Percentiles rank a stretch among this genome's conserved stretches.
Conservation (phyloP, 2,113 vertebrate species). For the Bos javanicus region DNA sequence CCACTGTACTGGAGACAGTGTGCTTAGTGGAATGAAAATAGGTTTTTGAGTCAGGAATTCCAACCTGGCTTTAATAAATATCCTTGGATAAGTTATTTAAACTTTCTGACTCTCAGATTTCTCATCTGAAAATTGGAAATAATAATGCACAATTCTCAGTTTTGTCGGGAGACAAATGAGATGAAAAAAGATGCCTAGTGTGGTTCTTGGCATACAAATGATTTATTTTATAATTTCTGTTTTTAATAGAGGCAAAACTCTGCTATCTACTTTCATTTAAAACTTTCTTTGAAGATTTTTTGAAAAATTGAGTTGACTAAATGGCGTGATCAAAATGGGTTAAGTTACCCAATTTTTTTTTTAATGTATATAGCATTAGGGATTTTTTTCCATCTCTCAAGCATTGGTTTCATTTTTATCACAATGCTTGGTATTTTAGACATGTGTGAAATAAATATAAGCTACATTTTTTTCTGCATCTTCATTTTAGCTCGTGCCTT, state of each 20-base stretch:
- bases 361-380: background rate
- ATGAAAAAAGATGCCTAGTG: background rate
- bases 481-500: constrained; percentile 33
- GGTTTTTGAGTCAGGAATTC: background rate
- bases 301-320: background rate
- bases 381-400: constrained; percentile 20
- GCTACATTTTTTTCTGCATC: background rate
- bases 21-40: background rate
- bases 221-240: background rate
- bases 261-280: constrained; percentile 12
- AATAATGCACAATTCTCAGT: background rate
- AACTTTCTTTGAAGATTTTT: constrained; percentile 1
- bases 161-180: background rate
- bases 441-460: background rate
- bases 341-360: background rate
- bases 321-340: background rate
- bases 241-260: background rate
- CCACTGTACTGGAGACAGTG: background rate
- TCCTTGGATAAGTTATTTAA: constrained; percentile 3
- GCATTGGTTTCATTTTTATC: background rate
- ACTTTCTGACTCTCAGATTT: background rate
- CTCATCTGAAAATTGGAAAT: background rate
- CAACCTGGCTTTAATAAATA: background rate
- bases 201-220: background rate
- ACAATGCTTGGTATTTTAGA: background rate